Evolutionary conservation across 2,888 invertebrate species (phyloP), one percentile per base, ranked within the genome.

Genomic region (Eurois occulta): DNA sequence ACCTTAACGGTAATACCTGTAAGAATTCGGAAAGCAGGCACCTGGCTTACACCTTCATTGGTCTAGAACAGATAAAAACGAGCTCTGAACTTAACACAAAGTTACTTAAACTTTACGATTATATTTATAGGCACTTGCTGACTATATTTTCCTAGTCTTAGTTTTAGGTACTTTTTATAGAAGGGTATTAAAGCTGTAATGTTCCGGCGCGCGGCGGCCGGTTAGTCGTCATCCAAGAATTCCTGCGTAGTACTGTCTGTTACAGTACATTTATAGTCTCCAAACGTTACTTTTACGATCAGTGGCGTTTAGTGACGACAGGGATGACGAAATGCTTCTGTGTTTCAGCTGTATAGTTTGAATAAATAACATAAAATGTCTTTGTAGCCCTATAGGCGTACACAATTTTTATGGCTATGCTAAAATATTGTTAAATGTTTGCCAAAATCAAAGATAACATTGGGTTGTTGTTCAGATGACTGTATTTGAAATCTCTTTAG

Each of bases 231-330:
- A 86, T 72, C 65, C 69, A 38, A 58, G 66, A 67, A 83, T 81
- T 72, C 78, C 58, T 55, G 60, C 35, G 75, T 72, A 70, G 75
- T 72, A 70, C 77, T 52, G 74, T 55, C 77, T 64, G 69, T 80
- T 70, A 78, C 66, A 70, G 86, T 72, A 80, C 87, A 74, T 87
- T 89, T 89, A 89, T 82, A 80, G 80, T 75, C 76, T 67, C 58
- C 72, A 69, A 48, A 81, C 85, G 73, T 85, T 71, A 89, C 78
- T 87, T 89, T 89, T 88, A 88, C 81, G 86, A 78, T 64, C 79
- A 58, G 35, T 58, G 46, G 66, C 52, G 79, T 81, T 84, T 82
- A 82, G 75, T 80, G 78, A 77, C 72, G 77, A 64, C 71, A 76
- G 70, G 71, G 77, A 79, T 64, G 75, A 38, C 43, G 75, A 62